Conservation (phyloP, 30 jellyfish, hydroid and myxozoan species). For the Catostylus mosaicus region DNA sequence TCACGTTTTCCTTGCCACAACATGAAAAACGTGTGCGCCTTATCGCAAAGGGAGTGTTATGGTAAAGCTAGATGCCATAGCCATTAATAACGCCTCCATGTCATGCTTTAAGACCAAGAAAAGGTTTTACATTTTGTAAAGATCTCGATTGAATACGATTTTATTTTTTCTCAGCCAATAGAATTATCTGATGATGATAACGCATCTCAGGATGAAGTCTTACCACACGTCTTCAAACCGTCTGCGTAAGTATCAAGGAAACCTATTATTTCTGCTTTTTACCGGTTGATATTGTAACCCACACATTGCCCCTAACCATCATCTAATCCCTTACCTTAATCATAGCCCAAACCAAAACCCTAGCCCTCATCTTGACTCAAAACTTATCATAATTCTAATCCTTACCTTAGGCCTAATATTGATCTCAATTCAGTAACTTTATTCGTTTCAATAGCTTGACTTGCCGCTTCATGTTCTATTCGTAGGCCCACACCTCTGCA, state of each 20-base stretch:
- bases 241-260: not conserved
- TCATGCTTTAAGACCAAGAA: not conserved
- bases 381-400: not conserved
- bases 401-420: not conserved
- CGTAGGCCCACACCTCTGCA: not conserved
- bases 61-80: not conserved
- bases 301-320: not conserved
- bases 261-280: not conserved
- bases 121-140: not conserved
- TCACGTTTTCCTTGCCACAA: not conserved
- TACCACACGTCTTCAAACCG: not conserved
- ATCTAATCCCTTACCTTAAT: not conserved
- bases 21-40: too few species aligned
- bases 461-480: not conserved
- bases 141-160: not conserved
- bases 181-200: conserved; percentile 4
- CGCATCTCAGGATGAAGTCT: not conserved
- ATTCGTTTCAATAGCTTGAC: not conserved
- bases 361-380: not conserved
- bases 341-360: not conserved
- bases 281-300: not conserved
- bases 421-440: not conserved
- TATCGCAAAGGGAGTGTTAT: not conserved
- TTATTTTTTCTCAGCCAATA: not conserved
- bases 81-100: not conserved